Evolutionary conservation across 2,797 vertebrate species (phyloP).

Genomic region (Macropus fuliginosus): DNA sequence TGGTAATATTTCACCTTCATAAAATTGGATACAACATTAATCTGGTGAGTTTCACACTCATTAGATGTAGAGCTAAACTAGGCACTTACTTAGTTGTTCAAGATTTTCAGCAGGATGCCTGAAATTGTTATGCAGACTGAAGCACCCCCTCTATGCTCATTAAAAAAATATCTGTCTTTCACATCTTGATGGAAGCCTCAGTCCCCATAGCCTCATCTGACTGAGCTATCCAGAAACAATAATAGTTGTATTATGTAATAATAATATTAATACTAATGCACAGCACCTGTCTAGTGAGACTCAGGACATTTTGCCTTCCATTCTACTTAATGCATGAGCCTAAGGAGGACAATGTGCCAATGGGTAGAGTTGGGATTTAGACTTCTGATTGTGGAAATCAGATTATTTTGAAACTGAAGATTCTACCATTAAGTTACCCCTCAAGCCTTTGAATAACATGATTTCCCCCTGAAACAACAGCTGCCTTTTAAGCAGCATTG

Average conservation of each 20-base stretch:
- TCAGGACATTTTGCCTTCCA: not conserved
- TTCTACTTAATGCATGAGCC: not conserved
- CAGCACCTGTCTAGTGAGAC: not conserved
- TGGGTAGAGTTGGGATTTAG: not conserved
- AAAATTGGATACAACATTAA: conserved; percentile 27
- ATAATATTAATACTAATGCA: not conserved
- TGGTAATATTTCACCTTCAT: not conserved
- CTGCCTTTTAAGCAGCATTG: conserved; percentile 43
- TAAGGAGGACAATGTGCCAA: not conserved
- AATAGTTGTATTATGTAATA: not conserved
- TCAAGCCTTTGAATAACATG: conserved; percentile 45
- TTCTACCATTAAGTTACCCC: not conserved
- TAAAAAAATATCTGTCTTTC: not conserved
- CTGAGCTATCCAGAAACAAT: not conserved
- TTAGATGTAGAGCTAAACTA: conserved; percentile 4
- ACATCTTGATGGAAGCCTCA: conserved; percentile 7
- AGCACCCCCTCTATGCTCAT: fast-evolving
- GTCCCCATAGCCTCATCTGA: not conserved
- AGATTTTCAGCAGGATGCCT: not conserved
- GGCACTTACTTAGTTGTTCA: not conserved
- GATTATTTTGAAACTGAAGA: not conserved
- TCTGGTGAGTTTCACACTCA: conserved; percentile 35
- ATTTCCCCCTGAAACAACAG: conserved; percentile 41
- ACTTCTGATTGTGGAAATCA: not conserved
- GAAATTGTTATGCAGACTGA: not conserved